Evolutionary conservation across 2,113 vertebrate species (phyloP).

Genomic region (Fregata magnificens): DNA sequence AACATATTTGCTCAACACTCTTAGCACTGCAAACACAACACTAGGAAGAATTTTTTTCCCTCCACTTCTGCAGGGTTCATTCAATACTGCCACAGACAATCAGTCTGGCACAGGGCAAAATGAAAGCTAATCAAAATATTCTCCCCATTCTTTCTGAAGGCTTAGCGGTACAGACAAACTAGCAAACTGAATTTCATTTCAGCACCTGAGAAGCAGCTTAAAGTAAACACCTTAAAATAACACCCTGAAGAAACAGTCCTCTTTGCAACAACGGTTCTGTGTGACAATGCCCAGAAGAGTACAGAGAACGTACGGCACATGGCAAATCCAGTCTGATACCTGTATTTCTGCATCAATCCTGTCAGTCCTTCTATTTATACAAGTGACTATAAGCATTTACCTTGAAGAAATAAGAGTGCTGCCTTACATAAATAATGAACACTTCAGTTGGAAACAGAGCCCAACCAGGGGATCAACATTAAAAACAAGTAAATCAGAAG

Average conservation of each 20-base stretch:
- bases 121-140: background rate
- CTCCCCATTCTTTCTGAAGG: background rate
- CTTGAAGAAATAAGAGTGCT: background rate
- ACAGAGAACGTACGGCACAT: rapidly evolving
- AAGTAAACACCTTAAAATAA: background rate
- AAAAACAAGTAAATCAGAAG: background rate
- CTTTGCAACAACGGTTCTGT: background rate
- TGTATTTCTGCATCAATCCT: background rate
- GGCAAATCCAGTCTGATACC: background rate
- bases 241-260: background rate
- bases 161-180: background rate
- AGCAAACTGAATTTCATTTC: background rate
- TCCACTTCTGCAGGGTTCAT: background rate
- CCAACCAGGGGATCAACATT: background rate
- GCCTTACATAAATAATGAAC: background rate
- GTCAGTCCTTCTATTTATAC: background rate
- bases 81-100: background rate
- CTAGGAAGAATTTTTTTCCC: background rate
- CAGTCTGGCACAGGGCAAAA: background rate
- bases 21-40: background rate
- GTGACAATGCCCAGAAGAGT: background rate
- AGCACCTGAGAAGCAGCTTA: background rate
- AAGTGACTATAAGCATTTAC: background rate
- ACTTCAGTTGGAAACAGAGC: background rate
- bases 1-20: background rate